Conservation (phyloP, 2,797 vertebrate genomes). For the Apogon hyalosoma region DNA sequence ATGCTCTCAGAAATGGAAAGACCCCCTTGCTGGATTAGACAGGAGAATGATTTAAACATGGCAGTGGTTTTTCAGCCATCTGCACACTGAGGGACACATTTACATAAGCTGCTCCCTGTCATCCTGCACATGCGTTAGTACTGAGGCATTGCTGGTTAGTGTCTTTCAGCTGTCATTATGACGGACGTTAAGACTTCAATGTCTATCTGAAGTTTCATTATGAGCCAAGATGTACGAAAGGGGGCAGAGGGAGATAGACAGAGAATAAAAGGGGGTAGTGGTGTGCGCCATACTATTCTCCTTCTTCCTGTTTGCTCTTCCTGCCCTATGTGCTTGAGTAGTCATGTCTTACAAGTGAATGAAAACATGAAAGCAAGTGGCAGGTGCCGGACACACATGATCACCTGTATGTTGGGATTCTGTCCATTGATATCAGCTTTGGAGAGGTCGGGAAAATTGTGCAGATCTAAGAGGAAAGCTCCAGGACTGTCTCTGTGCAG, state of each 20-base stretch:
- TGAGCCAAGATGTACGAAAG: constrained; percentile 53
- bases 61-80: constrained; percentile 72
- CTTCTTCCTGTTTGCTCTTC: constrained; percentile 72
- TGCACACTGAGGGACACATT: constrained; percentile 71
- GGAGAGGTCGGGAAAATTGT: constrained; percentile 97
- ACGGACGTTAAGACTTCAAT: constrained; percentile 56
- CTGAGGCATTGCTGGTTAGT: constrained; percentile 49
- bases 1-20: constrained; percentile 76
- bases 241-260: constrained; percentile 24
- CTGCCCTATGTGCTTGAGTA: constrained; percentile 71
- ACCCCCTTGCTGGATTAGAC: constrained; percentile 76
- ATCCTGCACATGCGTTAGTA: constrained; percentile 51
- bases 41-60: constrained; percentile 77
- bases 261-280: constrained; percentile 71
- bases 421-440: constrained; percentile 96
- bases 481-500: constrained; percentile 91
- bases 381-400: constrained; percentile 61
- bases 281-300: constrained; percentile 79
- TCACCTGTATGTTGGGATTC: constrained; percentile 98
- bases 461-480: constrained; percentile 93
- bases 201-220: constrained; percentile 50
- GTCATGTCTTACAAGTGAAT: constrained; percentile 59
- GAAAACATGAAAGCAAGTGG: constrained; percentile 51
- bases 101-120: constrained; percentile 68
- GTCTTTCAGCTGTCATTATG: constrained; percentile 66